A percentile compares a stretch with the other conserved stretches of the same genome.
These are phyloP conservation scores for Choristoneura fumiferana DNA, from an alignment of 1,140 invertebrate species.

Conservation along the genomic window DNA sequence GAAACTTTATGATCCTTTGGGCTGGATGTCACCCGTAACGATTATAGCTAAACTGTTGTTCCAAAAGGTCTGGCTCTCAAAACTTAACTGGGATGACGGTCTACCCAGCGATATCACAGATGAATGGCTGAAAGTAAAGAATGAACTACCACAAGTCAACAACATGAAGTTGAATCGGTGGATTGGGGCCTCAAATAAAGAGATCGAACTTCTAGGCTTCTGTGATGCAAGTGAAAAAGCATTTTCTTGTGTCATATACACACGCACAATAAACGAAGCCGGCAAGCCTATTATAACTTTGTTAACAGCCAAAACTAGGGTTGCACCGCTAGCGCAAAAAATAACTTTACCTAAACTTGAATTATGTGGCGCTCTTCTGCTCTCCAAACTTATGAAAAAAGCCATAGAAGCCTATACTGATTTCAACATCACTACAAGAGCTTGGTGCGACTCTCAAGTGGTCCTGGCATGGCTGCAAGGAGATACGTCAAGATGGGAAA, in stretches of 20 bases:
- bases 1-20: no score
- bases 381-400: conserved; percentile 41
- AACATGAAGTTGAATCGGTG: conserved; percentile 21
- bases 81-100: no score
- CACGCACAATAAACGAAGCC: conserved; percentile 25
- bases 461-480: conserved; percentile 21
- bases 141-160: not conserved
- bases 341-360: conserved; percentile 68
- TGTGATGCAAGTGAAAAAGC: conserved; percentile 24
- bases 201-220: conserved; percentile 26
- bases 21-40: no score
- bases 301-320: conserved; percentile 50
- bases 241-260: conserved; percentile 31
- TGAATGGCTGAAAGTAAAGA: no score
- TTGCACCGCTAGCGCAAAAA: conserved; percentile 58
- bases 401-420: conserved; percentile 21
- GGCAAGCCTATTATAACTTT: conserved; percentile 25
- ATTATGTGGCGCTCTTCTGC: conserved; percentile 58
- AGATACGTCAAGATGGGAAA: conserved; percentile 22
- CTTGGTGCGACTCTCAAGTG: conserved; percentile 25
- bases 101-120: no score
- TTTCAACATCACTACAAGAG: conserved; percentile 14
- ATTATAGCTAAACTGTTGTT: no score
- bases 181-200: not conserved
- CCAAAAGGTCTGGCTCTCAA: no score